Evolutionary conservation across 2,888 invertebrate genomes (phyloP).

Genomic region (Pheosia tremula): DNA sequence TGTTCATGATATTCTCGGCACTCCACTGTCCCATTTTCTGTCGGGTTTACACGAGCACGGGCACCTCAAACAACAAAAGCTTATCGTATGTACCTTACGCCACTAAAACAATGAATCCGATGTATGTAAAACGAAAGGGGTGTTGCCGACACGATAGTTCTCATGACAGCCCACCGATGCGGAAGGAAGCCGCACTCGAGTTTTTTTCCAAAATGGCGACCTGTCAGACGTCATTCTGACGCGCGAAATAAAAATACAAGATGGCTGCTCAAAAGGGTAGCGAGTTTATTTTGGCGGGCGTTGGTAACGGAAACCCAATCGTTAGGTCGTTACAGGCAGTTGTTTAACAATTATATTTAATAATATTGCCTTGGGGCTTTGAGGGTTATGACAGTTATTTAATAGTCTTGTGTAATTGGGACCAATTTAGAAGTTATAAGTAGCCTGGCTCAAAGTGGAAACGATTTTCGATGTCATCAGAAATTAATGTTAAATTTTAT

Average conservation of each 20-base stretch:
- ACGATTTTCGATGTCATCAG: not conserved
- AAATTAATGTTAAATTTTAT: not conserved
- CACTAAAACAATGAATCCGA: slow-evolving; percentile 81
- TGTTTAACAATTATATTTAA: slow-evolving; percentile 12
- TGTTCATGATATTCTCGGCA: slow-evolving; percentile 46
- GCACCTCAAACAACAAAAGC: slow-evolving; percentile 73
- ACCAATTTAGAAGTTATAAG: slow-evolving; percentile 3
- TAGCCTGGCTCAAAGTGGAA: not conserved
- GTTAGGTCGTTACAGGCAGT: slow-evolving; percentile 7
- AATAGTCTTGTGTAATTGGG: slow-evolving; percentile 2
- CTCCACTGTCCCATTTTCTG: slow-evolving; percentile 48
- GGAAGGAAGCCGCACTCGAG: slow-evolving; percentile 82
- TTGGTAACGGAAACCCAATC: slow-evolving; percentile 33
- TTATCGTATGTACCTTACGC: slow-evolving; percentile 67
- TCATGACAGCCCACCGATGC: slow-evolving; percentile 77
- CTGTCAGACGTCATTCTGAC: slow-evolving; percentile 75
- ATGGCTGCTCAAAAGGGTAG: slow-evolving; percentile 70
- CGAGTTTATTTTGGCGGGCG: slow-evolving; percentile 50
- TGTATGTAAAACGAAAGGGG: slow-evolving; percentile 80
- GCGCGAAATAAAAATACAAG: slow-evolving; percentile 72
- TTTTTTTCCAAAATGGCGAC: slow-evolving; percentile 83
- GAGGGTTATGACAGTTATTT: slow-evolving; percentile 9
- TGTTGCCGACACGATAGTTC: slow-evolving; percentile 76
- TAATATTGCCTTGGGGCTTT: slow-evolving; percentile 7
- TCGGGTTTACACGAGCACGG: slow-evolving; percentile 50